Percentiles rank a stretch among this genome's conserved stretches.
These are phyloP conservation scores for Heteromormyrus szaboi DNA, from an alignment of 2,797 vertebrate species.

Conservation along the genomic window DNA sequence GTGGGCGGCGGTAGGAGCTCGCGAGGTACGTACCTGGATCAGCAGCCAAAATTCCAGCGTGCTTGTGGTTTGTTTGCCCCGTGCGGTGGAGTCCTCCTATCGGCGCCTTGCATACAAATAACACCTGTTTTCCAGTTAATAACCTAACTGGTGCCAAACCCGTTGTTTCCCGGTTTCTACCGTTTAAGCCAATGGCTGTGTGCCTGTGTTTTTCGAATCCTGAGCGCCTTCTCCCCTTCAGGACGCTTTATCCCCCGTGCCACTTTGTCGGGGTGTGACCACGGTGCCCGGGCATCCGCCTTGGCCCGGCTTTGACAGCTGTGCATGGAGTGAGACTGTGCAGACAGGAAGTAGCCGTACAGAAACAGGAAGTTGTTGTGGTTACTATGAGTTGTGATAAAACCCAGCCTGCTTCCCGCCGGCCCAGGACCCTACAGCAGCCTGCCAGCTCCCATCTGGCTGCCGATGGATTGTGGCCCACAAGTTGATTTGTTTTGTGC, in stretches of 20 bases:
- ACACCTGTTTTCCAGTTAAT: slow-evolving; percentile 6
- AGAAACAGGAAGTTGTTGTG: slow-evolving; percentile 71
- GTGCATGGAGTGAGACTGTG: slow-evolving; percentile 29
- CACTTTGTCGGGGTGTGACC: background rate
- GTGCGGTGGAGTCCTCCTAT: background rate
- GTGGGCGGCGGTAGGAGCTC: too few relatives aligned
- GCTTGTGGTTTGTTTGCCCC: background rate
- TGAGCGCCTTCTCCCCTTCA: background rate
- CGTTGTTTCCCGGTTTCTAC: background rate
- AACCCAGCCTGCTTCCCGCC: slow-evolving; percentile 33
- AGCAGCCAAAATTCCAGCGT: background rate
- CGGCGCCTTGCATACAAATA: background rate
- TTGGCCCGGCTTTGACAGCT: background rate
- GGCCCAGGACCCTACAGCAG: slow-evolving; percentile 9
- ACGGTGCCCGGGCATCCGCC: background rate
- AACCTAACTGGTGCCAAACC: background rate
- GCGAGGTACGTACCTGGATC: background rate
- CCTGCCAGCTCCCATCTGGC: background rate
- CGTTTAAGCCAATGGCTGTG: background rate
- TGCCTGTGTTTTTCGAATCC: background rate
- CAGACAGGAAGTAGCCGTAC: slow-evolving; percentile 57
- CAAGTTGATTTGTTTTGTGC: background rate
- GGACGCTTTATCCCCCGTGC: background rate
- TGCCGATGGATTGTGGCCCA: background rate
- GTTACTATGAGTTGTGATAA: slow-evolving; percentile 60